These are phyloP conservation scores for Gnathonemus echidnorhynchus DNA, from an alignment of 2,113 vertebrate species.

Conservation along the genomic window DNA sequence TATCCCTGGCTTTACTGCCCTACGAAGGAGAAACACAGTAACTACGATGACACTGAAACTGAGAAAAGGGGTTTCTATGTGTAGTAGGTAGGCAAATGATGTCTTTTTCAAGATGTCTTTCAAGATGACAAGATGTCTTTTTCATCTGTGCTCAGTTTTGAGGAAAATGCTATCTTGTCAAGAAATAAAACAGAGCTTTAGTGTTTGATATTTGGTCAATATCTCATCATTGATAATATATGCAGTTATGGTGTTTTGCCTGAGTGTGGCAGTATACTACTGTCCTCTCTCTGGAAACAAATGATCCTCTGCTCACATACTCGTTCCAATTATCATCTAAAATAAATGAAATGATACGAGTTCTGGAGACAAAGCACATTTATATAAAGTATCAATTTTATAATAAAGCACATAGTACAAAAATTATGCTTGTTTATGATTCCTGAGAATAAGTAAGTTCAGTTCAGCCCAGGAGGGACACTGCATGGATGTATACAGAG, in stretches of 20 bases:
- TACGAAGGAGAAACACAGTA: background rate
- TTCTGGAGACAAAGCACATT: background rate
- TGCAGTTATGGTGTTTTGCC: background rate
- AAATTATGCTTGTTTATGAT: background rate
- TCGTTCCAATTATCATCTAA: background rate
- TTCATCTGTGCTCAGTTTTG: no score
- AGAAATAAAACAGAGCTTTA: background rate
- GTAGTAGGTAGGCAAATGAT: background rate
- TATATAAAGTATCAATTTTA: background rate
- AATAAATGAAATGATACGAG: background rate
- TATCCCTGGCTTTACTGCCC: background rate
- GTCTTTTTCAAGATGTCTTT: no score
- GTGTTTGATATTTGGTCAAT: background rate
- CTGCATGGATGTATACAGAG: background rate
- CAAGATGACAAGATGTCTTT: no score
- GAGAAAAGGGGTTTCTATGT: background rate
- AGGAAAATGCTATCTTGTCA: background rate
- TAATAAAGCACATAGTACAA: background rate
- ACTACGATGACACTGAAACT: background rate
- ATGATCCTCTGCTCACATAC: background rate
- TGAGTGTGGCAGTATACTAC: background rate
- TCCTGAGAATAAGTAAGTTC: background rate
- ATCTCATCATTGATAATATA: background rate
- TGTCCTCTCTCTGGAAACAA: background rate
- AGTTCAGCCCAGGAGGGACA: background rate